Base-by-base conservation (phyloP, 2,113 vertebrate species). In the Myocastor coypus region DNA sequence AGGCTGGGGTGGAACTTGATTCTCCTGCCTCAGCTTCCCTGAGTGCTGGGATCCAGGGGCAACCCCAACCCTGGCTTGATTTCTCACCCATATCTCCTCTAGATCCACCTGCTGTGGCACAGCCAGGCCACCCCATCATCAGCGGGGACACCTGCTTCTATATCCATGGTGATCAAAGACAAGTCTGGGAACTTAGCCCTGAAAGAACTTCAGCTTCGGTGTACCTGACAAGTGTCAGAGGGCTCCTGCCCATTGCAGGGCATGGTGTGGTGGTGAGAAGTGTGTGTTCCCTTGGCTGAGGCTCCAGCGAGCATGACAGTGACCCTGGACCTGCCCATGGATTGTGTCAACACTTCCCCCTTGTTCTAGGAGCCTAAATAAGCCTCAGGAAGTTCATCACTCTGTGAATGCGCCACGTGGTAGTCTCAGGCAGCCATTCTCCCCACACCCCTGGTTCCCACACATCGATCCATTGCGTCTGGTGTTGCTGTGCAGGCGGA, bases 261-360 rank as follows among this genome's bases (percentile, higher is more conserved):
- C 52, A 42, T 1, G 3, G 37, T 4, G 20, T 28, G 34, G 19
- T 5, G 0, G 37, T 17, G 57, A 19, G 3, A 30, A 5, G 0
- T 61, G 0, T 22, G 2, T 59, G 59, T 57, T 22, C 59, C 59
- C 59, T 22, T 61, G 59, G 17, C 59, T 61, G 59, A 19, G 4
- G 59, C 20, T 61, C 59, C 20, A 22, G 19, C 19, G 7, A 22
- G 59, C 59, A 61, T 16, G 17, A 19, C 57, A 59, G 57, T 19
- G 57, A 61, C 19, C 59, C 59, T 19, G 20, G 59, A 61, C 59
- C 19, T 61, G 59, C 20, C 20, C 20, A 61, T 61, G 59, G 59
- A 20, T 22, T 57, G 57, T 19, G 14, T 57, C 57, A 17, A 19
- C 57, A 57, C 57, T 57, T 14, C 2, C 14, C 57, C 57, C 57